Base-by-base conservation (phyloP, 2,113 vertebrate species). In the Anarhynchus alexandrinus region DNA sequence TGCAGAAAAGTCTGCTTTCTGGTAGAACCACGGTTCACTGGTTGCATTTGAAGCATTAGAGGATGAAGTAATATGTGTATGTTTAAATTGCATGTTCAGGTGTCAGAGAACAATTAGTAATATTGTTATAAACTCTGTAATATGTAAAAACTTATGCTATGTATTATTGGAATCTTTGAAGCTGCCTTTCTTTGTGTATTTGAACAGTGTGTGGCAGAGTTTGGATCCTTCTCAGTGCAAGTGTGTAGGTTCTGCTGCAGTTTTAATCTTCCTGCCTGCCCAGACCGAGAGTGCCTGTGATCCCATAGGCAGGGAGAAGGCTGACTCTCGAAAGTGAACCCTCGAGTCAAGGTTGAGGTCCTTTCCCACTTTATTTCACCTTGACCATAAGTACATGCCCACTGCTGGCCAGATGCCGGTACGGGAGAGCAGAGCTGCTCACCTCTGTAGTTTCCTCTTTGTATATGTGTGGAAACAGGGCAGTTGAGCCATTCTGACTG, bases 1-100 rank as follows among this genome's bases (percentile, higher is more conserved):
- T 95, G 84, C 74, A 96, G 93, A 77, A 77, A 85, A 87, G 54
- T 61, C 96, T 86, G 55, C 42, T 85, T 80, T 73, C 64, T 90
- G n/a, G 12, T 90, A 47, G 66, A 78, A 84, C n/a, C 27, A 52
- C 40, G 30, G 49, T 70, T 91, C 74, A 8, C 62, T 93, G 42
- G 11, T 22, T 69, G 73, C 29, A 18, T 82, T 72, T 87, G 77
- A 85, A 69, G 62, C n/a, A 30, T 1, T 1, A n/a, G 73, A 54
- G 21, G 30, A 18, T 54, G 58, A 84, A 82, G 73, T 61, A 76
- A 29, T 49, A 36, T 4, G 3, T 72, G 2, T 65, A 21, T 61
- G 70, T 90, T 43, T 19, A 49, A 86, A 43, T 38, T 52, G 4
- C 3, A 4, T 5, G 12, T 62, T 64, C 4, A 55, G 72, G 19